A percentile compares a stretch with the other conserved stretches of the same genome.
Conservation (phyloP, 2,888 invertebrate genomes). For the Fragum fragum region DNA sequence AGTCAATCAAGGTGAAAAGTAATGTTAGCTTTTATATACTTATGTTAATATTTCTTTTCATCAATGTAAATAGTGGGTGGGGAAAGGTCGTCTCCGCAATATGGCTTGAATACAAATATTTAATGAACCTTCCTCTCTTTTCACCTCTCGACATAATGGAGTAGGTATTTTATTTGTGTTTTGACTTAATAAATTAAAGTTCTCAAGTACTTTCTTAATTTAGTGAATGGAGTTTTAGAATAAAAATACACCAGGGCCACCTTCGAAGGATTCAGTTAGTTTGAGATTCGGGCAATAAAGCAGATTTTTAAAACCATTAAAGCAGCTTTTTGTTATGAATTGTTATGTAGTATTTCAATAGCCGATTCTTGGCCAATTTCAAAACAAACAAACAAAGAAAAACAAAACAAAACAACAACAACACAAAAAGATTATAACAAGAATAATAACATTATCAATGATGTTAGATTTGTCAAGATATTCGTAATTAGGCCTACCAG, state of each 20-base stretch:
- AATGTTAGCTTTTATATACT: constrained; percentile 6
- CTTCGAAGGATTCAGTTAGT: neutral
- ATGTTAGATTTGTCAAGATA: no score
- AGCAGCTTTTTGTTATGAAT: no score
- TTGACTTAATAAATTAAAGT: constrained; percentile 3
- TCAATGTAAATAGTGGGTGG: neutral
- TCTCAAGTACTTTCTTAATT: neutral
- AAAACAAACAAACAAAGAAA: no score
- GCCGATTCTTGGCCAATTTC: no score
- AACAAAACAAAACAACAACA: no score
- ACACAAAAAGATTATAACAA: no score
- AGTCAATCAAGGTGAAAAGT: neutral
- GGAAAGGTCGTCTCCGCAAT: neutral
- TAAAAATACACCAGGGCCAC: neutral
- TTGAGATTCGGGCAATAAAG: neutral
- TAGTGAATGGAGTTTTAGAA: neutral
- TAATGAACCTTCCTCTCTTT: neutral
- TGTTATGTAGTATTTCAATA: no score
- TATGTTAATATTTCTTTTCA: constrained; percentile 2
- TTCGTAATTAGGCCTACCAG: no score
- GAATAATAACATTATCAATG: no score
- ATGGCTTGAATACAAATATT: neutral
- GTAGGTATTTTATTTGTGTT: constrained; percentile 6
- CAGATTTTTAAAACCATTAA: no score
- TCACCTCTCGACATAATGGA: neutral